phyloP scores from a whole-genome alignment of 1,140 invertebrate genomes.

The Calycopis cecrops region DNA sequence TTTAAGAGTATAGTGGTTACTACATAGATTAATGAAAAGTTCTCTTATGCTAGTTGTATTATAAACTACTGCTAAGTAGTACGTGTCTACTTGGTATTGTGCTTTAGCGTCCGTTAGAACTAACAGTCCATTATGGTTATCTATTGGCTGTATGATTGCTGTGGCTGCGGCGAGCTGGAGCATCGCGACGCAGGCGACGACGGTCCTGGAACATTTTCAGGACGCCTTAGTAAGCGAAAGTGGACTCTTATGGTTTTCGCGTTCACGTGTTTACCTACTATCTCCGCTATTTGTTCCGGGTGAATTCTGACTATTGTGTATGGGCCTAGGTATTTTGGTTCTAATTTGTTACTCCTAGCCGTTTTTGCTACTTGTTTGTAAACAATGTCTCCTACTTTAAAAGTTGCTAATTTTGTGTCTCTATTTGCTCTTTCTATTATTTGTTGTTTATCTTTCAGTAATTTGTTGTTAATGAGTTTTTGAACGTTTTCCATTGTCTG shows the following conservation, averaged over 20 bases:
- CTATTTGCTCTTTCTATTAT: no score
- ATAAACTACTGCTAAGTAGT: conserved; percentile 22
- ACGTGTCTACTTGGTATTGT: conserved; percentile 24
- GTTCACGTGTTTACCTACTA: no score
- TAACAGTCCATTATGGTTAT: conserved; percentile 28
- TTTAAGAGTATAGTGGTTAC: conserved; percentile 26
- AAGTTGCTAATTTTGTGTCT: no score
- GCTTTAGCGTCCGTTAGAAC: conserved; percentile 27
- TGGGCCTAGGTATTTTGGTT: no score
- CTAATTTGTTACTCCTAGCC: conserved; percentile 28
- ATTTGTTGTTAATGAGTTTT: no score
- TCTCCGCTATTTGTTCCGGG: no score
- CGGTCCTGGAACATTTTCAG: conserved; percentile 26
- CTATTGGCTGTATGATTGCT: conserved; percentile 27
- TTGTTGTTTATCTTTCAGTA: no score
- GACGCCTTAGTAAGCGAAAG: no score
- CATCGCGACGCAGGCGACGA: conserved; percentile 21
- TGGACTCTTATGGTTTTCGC: no score
- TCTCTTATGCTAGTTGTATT: conserved; percentile 24
- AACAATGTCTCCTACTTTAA: no score
- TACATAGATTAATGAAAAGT: conserved; percentile 25
- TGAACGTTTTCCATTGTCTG: conserved; percentile 15
- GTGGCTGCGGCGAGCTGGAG: conserved; percentile 24
- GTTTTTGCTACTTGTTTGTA: conserved; percentile 36
- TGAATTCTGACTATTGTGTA: no score